phyloP scores from a whole-genome alignment of 2,888 invertebrate species.

The Ametastegia equiseti region DNA sequence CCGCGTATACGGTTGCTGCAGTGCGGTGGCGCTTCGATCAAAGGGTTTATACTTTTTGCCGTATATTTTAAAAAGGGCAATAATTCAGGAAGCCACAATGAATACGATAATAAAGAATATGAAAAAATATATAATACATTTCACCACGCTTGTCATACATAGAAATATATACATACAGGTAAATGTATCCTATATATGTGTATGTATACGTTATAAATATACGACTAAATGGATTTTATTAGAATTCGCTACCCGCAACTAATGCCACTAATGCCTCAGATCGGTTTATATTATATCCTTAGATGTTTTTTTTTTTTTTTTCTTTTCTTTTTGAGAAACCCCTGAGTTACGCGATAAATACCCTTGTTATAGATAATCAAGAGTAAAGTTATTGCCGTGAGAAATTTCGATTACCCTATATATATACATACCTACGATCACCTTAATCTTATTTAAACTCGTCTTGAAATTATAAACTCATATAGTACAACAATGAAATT shows the following conservation, averaged over 20 bases:
- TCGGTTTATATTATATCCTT: background rate
- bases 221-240: slow-evolving; percentile 38
- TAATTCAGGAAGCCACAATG: slow-evolving; percentile 46
- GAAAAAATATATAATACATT: background rate
- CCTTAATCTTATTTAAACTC: background rate
- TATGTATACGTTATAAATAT: background rate
- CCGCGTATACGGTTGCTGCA: background rate
- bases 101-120: slow-evolving; percentile 24
- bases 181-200: slow-evolving; percentile 35
- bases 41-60: slow-evolving; percentile 17
- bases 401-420: background rate
- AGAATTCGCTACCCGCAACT: slow-evolving; percentile 33
- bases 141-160: slow-evolving; percentile 14
- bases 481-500: slow-evolving; percentile 17
- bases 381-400: slow-evolving; percentile 1
- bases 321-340: background rate
- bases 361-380: background rate
- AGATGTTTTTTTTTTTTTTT: background rate
- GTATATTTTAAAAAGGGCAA: background rate
- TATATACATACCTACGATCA: too few relatives aligned
- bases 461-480: slow-evolving; percentile 4
- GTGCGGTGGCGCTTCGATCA: slow-evolving; percentile 43
- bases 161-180: slow-evolving; percentile 12
- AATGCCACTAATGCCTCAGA: slow-evolving; percentile 19
- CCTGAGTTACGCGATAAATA: slow-evolving; percentile 33